Evolutionary conservation across 1,140 invertebrate species (phyloP), one percentile per base, ranked within the genome.

Genomic region (Cataglyphis hispanica): DNA sequence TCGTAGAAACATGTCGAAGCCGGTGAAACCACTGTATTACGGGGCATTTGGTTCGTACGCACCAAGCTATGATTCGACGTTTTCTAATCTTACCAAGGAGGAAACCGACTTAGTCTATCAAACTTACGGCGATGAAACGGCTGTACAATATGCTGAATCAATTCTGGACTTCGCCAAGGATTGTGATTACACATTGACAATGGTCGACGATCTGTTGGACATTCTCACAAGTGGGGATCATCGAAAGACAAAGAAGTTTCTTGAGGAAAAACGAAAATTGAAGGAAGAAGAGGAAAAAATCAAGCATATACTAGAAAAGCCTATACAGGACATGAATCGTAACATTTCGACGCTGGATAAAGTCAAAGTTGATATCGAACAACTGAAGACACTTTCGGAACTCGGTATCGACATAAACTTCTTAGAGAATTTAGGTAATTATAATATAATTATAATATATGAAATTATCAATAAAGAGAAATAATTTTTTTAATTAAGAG

Each of bases 31-130:
- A 0, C 94, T 99, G 2, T 98, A 98, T 93, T 99, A 99, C 94
- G 99, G 99, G 0, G 97, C 98, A 4, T 99, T 98, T 95, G 97
- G 98, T 53, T 99, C 98, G 2, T 99, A 99, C 95, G 98, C 98
- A 2, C 99, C 99, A 0, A 97, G 97, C 25, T 99, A 98, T 94
- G 99, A 99, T 94, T 99, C 98, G 0, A 98, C 98, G 2, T 99
- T 99, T 95, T 97, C 99, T 0, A 99, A 98, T 92, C 95, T 99
- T 27, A 98, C 97, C 13, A 98, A 99, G 93, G 98, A 99, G 87
- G 99, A 99, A 93, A 98, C 98, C 0, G 98, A 99, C 91, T 93
- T 99, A 84, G 96, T 99, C 0, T 97, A 98, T 91, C 97, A 97
- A 86, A 99, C 98, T 0, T 99, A 99, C 92, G 99, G 98, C 0